phyloP scores from a whole-genome alignment of 1,140 invertebrate species.

The Schlechtendalia chinensis region DNA sequence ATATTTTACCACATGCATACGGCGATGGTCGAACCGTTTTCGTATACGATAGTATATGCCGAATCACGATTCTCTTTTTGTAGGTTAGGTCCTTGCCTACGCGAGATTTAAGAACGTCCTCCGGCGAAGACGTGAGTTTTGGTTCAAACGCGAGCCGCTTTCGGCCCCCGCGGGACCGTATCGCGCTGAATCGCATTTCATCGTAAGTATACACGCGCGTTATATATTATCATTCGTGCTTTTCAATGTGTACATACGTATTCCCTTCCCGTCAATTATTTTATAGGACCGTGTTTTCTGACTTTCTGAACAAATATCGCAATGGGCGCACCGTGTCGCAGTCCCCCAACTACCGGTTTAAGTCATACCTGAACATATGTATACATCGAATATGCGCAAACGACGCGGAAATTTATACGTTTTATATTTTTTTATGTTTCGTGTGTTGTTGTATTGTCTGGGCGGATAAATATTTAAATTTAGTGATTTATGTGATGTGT shows the following conservation, averaged over 20 bases:
- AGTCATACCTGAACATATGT: not conserved
- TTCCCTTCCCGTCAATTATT: not conserved
- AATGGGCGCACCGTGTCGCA: not conserved
- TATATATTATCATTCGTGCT: no score
- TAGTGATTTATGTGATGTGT: conserved; percentile 41
- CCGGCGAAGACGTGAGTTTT: conserved; percentile 14
- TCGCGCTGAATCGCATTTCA: not conserved
- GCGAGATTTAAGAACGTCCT: conserved; percentile 29
- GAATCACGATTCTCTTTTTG: not conserved
- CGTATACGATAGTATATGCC: not conserved
- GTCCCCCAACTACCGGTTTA: not conserved
- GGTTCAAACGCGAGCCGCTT: conserved; percentile 23
- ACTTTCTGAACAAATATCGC: no score
- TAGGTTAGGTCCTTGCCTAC: not conserved
- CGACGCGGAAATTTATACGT: no score
- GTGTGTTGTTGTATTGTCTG: not conserved
- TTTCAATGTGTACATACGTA: no score
- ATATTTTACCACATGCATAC: not conserved
- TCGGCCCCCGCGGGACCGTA: not conserved
- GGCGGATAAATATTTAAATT: conserved; percentile 24
- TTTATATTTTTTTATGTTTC: not conserved
- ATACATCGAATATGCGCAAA: no score
- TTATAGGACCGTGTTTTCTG: no score
- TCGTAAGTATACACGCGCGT: not conserved
- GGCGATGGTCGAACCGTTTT: not conserved